Evolutionary conservation across 2,113 vertebrate species (phyloP).

Genomic region (Sakesphorus luctuosus): DNA sequence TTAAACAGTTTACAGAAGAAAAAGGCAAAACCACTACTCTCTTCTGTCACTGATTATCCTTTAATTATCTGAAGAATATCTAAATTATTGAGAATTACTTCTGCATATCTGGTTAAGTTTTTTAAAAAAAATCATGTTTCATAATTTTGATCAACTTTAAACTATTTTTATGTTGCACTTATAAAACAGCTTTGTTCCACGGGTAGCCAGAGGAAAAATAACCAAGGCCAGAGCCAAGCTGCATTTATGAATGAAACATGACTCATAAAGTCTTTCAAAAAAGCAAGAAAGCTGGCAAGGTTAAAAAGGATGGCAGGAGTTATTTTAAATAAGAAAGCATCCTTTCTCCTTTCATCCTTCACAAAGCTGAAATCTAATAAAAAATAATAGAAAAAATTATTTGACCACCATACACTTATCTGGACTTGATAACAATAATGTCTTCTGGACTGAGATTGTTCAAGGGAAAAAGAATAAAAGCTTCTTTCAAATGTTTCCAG

Average conservation of each 20-base stretch:
- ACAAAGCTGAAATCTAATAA: background rate
- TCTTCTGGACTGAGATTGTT: background rate
- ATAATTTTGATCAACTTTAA: background rate
- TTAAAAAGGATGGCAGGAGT: background rate
- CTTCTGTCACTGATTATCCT: background rate
- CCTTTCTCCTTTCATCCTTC: background rate
- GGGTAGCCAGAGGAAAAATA: background rate
- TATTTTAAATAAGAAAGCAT: background rate
- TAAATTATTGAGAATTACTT: background rate
- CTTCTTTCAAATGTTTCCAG: background rate
- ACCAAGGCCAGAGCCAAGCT: slow-evolving; percentile 10
- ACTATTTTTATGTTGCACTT: background rate
- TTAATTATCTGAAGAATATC: background rate
- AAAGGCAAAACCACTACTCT: background rate
- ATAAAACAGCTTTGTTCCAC: background rate
- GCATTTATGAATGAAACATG: slow-evolving; percentile 23
- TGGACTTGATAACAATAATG: background rate
- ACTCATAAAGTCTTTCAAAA: background rate
- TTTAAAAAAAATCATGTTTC: background rate
- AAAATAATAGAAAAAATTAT: background rate
- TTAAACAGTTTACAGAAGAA: background rate
- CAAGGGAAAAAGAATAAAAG: background rate
- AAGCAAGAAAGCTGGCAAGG: background rate
- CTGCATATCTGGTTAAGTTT: background rate
- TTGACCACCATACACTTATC: background rate